A percentile compares a stretch with the other conserved stretches of the same genome.
phyloP scores from a whole-genome alignment of 2,888 invertebrate species.

The Drosophila mimica region DNA sequence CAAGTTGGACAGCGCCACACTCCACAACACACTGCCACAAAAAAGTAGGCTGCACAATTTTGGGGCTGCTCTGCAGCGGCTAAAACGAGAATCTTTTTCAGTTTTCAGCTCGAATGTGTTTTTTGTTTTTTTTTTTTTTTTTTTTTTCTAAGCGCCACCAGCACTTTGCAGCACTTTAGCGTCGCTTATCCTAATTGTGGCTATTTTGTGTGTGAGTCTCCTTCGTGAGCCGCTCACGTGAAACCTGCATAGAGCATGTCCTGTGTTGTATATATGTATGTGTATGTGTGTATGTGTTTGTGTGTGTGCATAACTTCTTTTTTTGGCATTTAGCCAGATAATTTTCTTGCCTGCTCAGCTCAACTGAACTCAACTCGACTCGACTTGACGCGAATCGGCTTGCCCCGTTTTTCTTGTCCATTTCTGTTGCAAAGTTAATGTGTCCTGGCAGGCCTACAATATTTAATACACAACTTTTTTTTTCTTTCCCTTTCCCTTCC shows the following conservation, averaged over 20 bases:
- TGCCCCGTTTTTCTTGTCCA: slow-evolving; percentile 41
- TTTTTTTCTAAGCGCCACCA: slow-evolving; percentile 50
- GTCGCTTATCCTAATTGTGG: slow-evolving; percentile 78
- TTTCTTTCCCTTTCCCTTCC: slow-evolving; percentile 12
- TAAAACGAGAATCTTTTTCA: slow-evolving; percentile 38
- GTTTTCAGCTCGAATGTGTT: slow-evolving; percentile 47
- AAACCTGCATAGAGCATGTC: slow-evolving; percentile 62
- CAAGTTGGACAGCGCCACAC: slow-evolving; percentile 30
- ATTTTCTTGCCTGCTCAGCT: slow-evolving; percentile 68
- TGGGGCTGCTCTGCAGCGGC: slow-evolving; percentile 51
- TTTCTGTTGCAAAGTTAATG: slow-evolving; percentile 61
- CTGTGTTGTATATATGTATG: slow-evolving; percentile 19
- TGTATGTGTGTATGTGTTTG: slow-evolving; percentile 11
- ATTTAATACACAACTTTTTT: slow-evolving; percentile 45
- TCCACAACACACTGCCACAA: not conserved
- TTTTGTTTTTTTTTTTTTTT: slow-evolving; percentile 20
- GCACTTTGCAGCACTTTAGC: slow-evolving; percentile 68
- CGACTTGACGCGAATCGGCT: slow-evolving; percentile 22
- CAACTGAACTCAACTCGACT: slow-evolving; percentile 24
- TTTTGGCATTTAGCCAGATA: slow-evolving; percentile 69
- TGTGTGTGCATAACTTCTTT: slow-evolving; percentile 53
- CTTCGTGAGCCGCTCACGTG: slow-evolving; percentile 62
- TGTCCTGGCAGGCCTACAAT: slow-evolving; percentile 60
- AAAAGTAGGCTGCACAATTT: slow-evolving; percentile 63
- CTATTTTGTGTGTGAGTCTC: slow-evolving; percentile 61